A percentile compares a stretch with the other conserved stretches of the same genome.
Evolutionary conservation across 2,113 vertebrate genomes (phyloP).

Genomic region (Athene cunicularia): DNA sequence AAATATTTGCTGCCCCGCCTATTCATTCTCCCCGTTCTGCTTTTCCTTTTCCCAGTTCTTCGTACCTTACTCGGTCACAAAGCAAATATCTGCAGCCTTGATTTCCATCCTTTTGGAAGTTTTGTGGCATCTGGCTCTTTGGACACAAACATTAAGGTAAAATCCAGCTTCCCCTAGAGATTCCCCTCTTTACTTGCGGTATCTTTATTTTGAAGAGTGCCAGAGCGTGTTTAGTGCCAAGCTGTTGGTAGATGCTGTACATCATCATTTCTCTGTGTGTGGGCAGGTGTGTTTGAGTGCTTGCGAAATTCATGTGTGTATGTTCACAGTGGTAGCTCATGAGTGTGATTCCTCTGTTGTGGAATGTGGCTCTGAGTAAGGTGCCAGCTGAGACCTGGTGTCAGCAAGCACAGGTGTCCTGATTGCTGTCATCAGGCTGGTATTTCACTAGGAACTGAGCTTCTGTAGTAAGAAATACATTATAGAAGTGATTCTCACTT

Average conservation of each 20-base stretch:
- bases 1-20: neutral
- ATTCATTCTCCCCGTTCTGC: neutral
- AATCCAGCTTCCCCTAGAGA: neutral
- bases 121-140: slow-evolving; percentile 92
- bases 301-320: neutral
- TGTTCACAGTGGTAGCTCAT: neutral
- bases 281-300: neutral
- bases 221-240: neutral
- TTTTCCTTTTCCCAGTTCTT: slow-evolving; percentile 77
- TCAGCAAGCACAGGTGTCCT: neutral
- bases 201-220: neutral
- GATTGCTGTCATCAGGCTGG: neutral
- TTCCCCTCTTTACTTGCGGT: neutral
- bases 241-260: neutral
- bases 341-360: slow-evolving; percentile 4
- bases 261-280: neutral
- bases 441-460: neutral
- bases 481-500: neutral
- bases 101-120: slow-evolving; percentile 91
- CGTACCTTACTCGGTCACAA: slow-evolving; percentile 92
- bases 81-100: slow-evolving; percentile 91
- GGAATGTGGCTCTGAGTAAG: neutral
- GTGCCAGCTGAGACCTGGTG: neutral
- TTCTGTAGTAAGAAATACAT: neutral
- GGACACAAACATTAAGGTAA: slow-evolving; percentile 96